phyloP scores from a whole-genome alignment of 2,113 vertebrate species.

The Gopherus evgoodei region DNA sequence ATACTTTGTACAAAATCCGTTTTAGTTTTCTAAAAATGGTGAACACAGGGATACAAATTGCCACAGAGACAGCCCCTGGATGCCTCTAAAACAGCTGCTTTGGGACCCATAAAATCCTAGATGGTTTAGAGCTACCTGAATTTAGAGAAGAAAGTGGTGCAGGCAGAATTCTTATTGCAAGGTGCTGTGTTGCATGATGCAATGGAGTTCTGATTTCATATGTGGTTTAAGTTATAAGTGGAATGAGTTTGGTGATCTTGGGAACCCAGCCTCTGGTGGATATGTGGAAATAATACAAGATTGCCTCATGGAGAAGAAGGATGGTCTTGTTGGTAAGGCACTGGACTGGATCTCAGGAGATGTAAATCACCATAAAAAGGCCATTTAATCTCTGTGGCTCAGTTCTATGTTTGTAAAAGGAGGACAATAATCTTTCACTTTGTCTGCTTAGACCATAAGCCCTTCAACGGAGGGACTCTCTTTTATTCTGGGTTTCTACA shows the following conservation, averaged over 20 bases:
- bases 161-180: background rate
- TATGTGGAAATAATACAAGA: background rate
- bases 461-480: background rate
- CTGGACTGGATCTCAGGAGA: background rate
- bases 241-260: background rate
- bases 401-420: background rate
- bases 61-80: background rate
- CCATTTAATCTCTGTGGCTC: background rate
- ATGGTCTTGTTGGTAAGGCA: background rate
- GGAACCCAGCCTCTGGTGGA: background rate
- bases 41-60: background rate
- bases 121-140: slow-evolving; percentile 22
- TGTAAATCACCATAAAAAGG: background rate
- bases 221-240: background rate
- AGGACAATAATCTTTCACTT: background rate
- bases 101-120: slow-evolving; percentile 11
- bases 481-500: background rate
- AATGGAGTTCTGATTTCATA: background rate
- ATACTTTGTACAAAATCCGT: background rate
- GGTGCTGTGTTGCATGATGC: background rate
- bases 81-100: slow-evolving; percentile 33
- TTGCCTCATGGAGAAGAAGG: background rate
- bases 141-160: background rate
- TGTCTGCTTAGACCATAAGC: background rate
- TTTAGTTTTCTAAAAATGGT: background rate